Conservation (phyloP, 2,113 vertebrate genomes). For the Narcine bancroftii region DNA sequence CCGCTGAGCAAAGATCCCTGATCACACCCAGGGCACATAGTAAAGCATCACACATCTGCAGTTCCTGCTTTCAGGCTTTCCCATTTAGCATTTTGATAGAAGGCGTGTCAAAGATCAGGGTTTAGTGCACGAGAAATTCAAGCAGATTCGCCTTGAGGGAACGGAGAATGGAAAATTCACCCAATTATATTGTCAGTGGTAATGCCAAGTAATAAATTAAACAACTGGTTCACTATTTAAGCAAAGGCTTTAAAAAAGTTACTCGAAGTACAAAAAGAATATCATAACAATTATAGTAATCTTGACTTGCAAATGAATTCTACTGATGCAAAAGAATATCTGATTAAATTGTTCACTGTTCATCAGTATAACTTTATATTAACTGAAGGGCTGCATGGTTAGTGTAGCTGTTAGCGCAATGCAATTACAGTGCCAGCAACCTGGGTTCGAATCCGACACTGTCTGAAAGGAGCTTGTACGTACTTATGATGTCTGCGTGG, state of each 20-base stretch:
- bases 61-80: background rate
- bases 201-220: background rate
- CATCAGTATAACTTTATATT: background rate
- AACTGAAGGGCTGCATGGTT: too few relatives aligned
- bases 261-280: background rate
- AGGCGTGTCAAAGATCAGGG: background rate
- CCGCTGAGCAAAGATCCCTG: background rate
- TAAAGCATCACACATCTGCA: background rate
- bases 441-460: too few relatives aligned
- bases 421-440: too few relatives aligned
- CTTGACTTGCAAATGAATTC: background rate
- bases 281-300: background rate
- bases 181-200: background rate
- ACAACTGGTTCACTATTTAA: background rate
- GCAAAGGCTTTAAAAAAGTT: background rate
- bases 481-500: too few relatives aligned
- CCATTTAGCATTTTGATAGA: background rate
- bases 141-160: too few relatives aligned
- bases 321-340: background rate
- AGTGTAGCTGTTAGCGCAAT: too few relatives aligned
- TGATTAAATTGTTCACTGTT: constrained; percentile 9
- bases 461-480: too few relatives aligned
- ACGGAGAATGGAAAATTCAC: background rate
- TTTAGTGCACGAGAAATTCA: background rate
- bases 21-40: background rate